Conservation (phyloP, 2,888 invertebrate species). For the Patella depressa region DNA sequence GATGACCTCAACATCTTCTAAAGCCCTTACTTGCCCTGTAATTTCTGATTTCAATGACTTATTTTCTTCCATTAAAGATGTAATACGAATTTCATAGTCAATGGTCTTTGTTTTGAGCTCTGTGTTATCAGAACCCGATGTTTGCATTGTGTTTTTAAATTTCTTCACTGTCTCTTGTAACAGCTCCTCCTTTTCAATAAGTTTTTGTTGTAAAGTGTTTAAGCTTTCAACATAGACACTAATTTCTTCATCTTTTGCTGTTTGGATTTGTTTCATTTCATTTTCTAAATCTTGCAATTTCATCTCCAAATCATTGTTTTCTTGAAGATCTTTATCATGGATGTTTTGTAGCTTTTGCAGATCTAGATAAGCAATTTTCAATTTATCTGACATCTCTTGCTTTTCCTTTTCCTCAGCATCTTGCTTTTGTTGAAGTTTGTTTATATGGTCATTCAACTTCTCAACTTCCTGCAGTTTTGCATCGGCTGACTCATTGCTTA, state of each 20-base stretch:
- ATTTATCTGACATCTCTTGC: constrained; percentile 11
- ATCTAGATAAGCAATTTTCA: constrained; percentile 22
- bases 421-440: constrained; percentile 11
- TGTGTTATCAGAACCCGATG: constrained; percentile 24
- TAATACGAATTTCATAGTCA: neutral
- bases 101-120: constrained; percentile 7
- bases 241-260: constrained; percentile 42
- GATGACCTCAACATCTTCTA: neutral
- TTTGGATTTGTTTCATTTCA: constrained; percentile 46
- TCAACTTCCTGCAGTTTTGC: constrained; percentile 23
- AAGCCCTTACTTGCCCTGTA: neutral
- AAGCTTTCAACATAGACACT: constrained; percentile 25
- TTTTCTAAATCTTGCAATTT: constrained; percentile 43
- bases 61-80: neutral
- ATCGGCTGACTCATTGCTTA: constrained; percentile 17
- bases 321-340: constrained; percentile 21
- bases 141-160: constrained; percentile 25
- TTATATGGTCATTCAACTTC: constrained; percentile 19
- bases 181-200: constrained; percentile 33
- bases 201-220: constrained; percentile 23
- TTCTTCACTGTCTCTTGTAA: constrained; percentile 30
- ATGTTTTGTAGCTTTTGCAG: constrained; percentile 23
- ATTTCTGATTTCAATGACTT: neutral
- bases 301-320: constrained; percentile 37
- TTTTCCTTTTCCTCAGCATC: neutral